Conservation (phyloP, 2,888 invertebrate species). For the Acrocera orbiculus region DNA sequence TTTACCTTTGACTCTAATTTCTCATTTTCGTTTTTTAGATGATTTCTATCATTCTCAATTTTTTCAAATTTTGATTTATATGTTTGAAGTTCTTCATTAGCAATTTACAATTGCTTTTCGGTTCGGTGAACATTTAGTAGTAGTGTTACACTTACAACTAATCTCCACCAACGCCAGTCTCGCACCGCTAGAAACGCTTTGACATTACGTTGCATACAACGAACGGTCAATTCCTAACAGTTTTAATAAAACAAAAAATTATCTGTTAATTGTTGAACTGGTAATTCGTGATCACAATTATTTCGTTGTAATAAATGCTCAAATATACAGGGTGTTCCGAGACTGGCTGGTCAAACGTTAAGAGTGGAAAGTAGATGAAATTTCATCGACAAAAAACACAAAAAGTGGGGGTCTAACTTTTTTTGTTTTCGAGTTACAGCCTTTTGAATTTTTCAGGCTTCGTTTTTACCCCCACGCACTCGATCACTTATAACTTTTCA, state of each 20-base stretch:
- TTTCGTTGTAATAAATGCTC: too few species aligned
- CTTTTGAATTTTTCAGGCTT: too few species aligned
- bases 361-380: too few species aligned
- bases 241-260: constrained; percentile 2
- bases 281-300: too few species aligned
- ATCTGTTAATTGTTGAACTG: too few species aligned
- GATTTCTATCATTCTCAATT: constrained; percentile 67
- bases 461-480: too few species aligned
- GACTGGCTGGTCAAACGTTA: too few species aligned
- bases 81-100: constrained; percentile 75
- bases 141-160: constrained; percentile 80
- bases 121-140: constrained; percentile 85
- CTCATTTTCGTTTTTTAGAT: constrained; percentile 74
- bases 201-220: constrained; percentile 89
- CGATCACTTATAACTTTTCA: too few species aligned
- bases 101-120: constrained; percentile 68
- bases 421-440: too few species aligned
- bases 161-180: constrained; percentile 96
- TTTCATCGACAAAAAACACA: too few species aligned
- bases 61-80: constrained; percentile 69
- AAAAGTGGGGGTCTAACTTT: too few species aligned
- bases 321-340: too few species aligned
- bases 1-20: constrained; percentile 82
- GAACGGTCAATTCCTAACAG: constrained; percentile 67
- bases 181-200: constrained; percentile 78